Evolutionary conservation across 1,140 invertebrate genomes (phyloP).

Genomic region (Antheraea mylitta): DNA sequence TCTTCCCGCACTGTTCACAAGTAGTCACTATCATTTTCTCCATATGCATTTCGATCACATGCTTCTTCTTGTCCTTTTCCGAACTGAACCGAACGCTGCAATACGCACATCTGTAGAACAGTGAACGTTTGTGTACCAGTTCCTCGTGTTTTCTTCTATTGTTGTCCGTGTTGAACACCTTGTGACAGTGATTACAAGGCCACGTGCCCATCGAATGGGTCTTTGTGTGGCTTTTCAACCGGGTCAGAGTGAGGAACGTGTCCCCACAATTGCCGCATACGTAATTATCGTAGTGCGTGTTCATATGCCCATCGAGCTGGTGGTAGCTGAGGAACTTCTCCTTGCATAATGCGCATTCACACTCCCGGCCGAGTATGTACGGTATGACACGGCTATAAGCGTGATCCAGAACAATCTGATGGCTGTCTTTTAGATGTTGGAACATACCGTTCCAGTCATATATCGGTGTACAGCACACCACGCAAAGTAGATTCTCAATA

Average conservation of each 20-base stretch:
- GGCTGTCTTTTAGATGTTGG: conserved; percentile 41
- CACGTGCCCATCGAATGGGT: conserved; percentile 42
- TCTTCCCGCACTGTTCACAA: conserved; percentile 52
- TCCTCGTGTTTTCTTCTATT: conserved; percentile 46
- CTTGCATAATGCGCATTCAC: conserved; percentile 47
- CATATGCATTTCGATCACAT: conserved; percentile 38
- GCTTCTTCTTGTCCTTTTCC: conserved; percentile 37
- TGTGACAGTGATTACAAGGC: conserved; percentile 46
- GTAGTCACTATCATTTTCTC: conserved; percentile 42
- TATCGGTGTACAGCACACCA: conserved; percentile 32
- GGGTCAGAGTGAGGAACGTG: conserved; percentile 40
- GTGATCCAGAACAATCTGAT: conserved; percentile 41
- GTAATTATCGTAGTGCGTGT: conserved; percentile 56
- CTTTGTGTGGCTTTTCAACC: conserved; percentile 49
- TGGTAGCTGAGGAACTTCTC: conserved; percentile 42
- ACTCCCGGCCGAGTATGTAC: conserved; percentile 34
- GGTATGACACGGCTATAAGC: conserved; percentile 52
- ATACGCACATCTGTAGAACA: conserved; percentile 44
- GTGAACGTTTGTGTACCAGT: conserved; percentile 35
- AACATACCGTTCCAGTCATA: conserved; percentile 56
- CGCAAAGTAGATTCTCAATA: conserved; percentile 47
- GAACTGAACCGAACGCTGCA: conserved; percentile 41
- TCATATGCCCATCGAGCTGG: conserved; percentile 59
- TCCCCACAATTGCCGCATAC: conserved; percentile 59
- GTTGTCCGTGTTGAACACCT: conserved; percentile 47